Percentiles rank a stretch among this genome's conserved stretches.
These are phyloP conservation scores for Hylyphantes graminicola DNA, from an alignment of 1,140 invertebrate species.

Conservation along the genomic window DNA sequence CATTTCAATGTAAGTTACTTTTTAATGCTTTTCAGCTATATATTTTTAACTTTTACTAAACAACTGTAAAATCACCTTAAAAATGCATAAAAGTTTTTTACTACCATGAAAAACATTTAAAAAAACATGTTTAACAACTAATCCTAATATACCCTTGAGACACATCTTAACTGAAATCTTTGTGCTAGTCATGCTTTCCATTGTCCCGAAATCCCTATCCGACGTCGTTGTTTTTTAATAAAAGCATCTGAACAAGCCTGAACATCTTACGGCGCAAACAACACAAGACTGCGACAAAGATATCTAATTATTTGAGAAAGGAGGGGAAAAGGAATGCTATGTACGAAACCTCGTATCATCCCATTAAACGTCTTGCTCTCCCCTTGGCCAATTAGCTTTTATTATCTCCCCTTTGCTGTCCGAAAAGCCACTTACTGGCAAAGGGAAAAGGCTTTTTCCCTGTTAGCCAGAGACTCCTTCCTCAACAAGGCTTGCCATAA, in stretches of 20 bases:
- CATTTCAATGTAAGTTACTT: too few relatives aligned
- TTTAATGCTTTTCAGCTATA: too few relatives aligned
- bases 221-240: neutral
- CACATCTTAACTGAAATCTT: neutral
- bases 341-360: slow-evolving; percentile 28
- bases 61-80: too few relatives aligned
- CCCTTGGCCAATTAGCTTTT: slow-evolving; percentile 30
- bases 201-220: neutral
- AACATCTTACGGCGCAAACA: neutral
- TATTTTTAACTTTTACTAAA: too few relatives aligned
- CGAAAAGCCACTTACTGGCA: slow-evolving; percentile 15
- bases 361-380: slow-evolving; percentile 17
- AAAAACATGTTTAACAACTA: too few relatives aligned
- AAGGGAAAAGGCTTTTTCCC: slow-evolving; percentile 11
- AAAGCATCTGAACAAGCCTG: neutral
- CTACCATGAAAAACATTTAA: too few relatives aligned
- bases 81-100: too few relatives aligned
- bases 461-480: neutral
- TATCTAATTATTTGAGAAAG: slow-evolving; percentile 25
- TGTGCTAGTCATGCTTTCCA: neutral
- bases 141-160: too few relatives aligned
- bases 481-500: slow-evolving; percentile 1
- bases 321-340: neutral
- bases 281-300: neutral
- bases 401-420: slow-evolving; percentile 25